These are phyloP conservation scores for Danio tinwini DNA, from an alignment of 2,797 vertebrate species.

Conservation along the genomic window DNA sequence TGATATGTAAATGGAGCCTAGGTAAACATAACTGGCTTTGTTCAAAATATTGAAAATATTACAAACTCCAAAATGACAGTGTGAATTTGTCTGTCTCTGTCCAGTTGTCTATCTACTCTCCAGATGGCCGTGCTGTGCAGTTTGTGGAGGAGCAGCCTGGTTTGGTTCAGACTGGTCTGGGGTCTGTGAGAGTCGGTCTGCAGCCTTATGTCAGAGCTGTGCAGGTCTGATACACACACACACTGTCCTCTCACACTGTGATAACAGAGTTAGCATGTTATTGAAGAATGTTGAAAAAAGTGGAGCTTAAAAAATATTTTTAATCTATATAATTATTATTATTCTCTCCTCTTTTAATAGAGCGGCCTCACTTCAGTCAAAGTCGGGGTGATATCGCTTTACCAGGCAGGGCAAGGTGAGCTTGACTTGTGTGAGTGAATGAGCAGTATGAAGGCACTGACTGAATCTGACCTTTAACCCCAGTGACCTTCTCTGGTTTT, in stretches of 20 bases:
- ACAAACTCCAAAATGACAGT: neutral
- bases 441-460: neutral
- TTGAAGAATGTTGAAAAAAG: neutral
- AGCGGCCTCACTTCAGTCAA: conserved; percentile 71
- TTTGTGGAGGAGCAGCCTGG: conserved; percentile 78
- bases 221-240: conserved; percentile 66
- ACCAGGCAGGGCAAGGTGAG: conserved; percentile 72
- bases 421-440: neutral
- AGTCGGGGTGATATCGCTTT: conserved; percentile 70
- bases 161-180: conserved; percentile 72
- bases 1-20: neutral
- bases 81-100: neutral
- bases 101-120: conserved; percentile 80
- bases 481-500: neutral
- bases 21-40: neutral
- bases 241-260: neutral
- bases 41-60: neutral
- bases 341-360: conserved; percentile 61
- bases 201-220: conserved; percentile 69
- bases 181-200: conserved; percentile 64
- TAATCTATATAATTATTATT: neutral
- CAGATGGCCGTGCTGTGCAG: conserved; percentile 65
- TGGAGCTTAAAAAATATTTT: neutral
- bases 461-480: conserved; percentile 4
- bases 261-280: neutral